phyloP scores from a whole-genome alignment of 2,888 invertebrate species.

The Synanthedon vespiformis region DNA sequence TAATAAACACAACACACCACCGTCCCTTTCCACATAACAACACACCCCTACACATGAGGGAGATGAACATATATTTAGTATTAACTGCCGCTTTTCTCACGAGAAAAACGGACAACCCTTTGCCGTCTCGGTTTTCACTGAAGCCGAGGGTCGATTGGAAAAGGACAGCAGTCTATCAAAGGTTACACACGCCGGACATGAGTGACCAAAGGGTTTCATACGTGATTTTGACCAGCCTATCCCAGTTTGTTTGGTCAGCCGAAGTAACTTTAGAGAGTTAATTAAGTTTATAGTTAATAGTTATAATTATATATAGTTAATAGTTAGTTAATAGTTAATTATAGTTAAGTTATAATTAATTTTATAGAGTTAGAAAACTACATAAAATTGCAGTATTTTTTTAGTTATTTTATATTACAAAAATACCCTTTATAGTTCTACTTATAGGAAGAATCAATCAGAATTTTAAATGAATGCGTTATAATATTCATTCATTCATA shows the following conservation, averaged over 20 bases:
- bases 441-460: no score
- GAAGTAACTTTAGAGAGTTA: no score
- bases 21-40: constrained; percentile 56
- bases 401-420: no score
- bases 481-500: no score
- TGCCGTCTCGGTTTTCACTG: constrained; percentile 55
- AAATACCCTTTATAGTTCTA: no score
- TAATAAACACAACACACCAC: constrained; percentile 24
- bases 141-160: constrained; percentile 32
- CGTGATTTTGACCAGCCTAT: constrained; percentile 40
- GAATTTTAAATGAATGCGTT: no score
- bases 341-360: no score
- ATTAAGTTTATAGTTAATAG: no score
- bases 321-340: no score
- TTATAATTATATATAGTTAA: no score
- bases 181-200: constrained; percentile 39
- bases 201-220: constrained; percentile 48
- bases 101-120: constrained; percentile 60
- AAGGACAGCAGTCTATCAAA: constrained; percentile 36
- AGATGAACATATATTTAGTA: constrained; percentile 54
- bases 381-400: no score
- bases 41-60: constrained; percentile 58
- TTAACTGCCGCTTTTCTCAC: constrained; percentile 45
- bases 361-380: no score
- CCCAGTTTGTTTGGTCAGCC: constrained; percentile 40